A percentile compares a stretch with the other conserved stretches of the same genome.
Conservation (phyloP, 1,140 invertebrate genomes). For the Delia radicum region DNA sequence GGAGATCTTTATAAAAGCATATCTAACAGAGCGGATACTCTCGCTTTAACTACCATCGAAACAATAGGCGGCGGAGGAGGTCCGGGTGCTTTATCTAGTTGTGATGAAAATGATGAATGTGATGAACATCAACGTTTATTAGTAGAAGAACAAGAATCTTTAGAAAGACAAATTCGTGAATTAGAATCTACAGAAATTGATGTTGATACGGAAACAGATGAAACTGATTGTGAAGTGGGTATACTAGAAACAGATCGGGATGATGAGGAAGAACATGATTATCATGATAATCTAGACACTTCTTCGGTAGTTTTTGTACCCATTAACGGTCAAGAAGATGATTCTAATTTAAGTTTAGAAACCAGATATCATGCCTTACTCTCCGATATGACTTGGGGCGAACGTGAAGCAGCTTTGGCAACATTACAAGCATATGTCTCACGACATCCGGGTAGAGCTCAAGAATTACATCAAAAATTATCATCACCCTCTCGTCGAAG, state of each 20-base stretch:
- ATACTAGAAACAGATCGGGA: constrained; percentile 36
- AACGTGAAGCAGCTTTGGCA: constrained; percentile 74
- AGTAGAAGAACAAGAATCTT: constrained; percentile 74
- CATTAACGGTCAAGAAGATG: constrained; percentile 34
- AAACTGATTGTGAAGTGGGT: constrained; percentile 61
- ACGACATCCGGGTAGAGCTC: constrained; percentile 82
- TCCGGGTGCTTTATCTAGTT: constrained; percentile 34
- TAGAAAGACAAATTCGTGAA: constrained; percentile 80
- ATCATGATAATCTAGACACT: constrained; percentile 52
- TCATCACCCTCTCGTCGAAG: constrained; percentile 86
- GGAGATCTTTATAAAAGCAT: constrained; percentile 52
- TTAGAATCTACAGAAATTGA: constrained; percentile 78
- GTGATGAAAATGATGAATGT: constrained; percentile 52
- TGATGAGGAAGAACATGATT: constrained; percentile 33
- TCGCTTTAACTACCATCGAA: constrained; percentile 28
- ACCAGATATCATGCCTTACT: constrained; percentile 71
- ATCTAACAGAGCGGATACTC: constrained; percentile 29
- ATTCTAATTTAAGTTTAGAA: constrained; percentile 59
- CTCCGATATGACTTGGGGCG: constrained; percentile 76
- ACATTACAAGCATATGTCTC: constrained; percentile 75
- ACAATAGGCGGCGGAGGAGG: no score
- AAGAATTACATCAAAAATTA: constrained; percentile 90
- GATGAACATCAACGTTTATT: constrained; percentile 66
- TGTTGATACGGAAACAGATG: constrained; percentile 78
- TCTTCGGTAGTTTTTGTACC: constrained; percentile 41